Evolutionary conservation across 2,113 vertebrate species (phyloP).

Genomic region (Platichthys flesus): DNA sequence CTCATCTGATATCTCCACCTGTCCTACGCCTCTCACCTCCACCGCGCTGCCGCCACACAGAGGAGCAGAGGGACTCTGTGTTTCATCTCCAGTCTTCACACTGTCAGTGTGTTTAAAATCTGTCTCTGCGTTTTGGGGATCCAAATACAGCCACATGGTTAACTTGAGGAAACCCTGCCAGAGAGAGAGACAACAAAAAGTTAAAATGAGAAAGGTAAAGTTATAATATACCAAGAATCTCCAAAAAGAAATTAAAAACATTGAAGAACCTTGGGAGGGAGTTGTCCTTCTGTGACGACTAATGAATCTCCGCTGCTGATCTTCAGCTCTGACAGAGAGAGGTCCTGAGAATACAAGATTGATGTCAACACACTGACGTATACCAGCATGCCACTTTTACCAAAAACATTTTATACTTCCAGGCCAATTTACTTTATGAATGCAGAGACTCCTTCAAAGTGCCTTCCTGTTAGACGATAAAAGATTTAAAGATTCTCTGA

Average conservation of each 20-base stretch:
- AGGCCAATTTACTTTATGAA: background rate
- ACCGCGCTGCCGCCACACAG: conserved; percentile 55
- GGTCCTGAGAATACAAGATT: conserved; percentile 76
- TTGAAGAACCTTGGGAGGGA: conserved; percentile 87
- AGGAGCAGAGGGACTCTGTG: background rate
- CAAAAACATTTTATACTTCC: background rate
- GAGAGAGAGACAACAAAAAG: conserved; percentile 19
- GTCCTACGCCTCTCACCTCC: conserved; percentile 81
- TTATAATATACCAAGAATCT: background rate
- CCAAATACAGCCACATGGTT: conserved; percentile 84
- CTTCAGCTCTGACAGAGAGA: conserved; percentile 87
- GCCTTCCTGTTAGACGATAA: background rate
- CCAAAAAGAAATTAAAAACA: background rate
- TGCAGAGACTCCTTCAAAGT: no score
- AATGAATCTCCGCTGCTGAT: conserved; percentile 89
- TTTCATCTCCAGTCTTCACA: conserved; percentile 65
- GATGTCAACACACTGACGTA: background rate
- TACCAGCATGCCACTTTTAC: background rate
- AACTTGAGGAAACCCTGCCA: conserved; percentile 90
- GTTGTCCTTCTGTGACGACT: conserved; percentile 88
- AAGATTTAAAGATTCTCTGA: background rate
- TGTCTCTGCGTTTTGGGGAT: conserved; percentile 37
- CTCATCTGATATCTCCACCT: conserved; percentile 88
- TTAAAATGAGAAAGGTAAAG: conserved; percentile 55
- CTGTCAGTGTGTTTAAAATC: conserved; percentile 59